phyloP scores from a whole-genome alignment of 2,888 invertebrate species.

The Pseudanteris insignis region DNA sequence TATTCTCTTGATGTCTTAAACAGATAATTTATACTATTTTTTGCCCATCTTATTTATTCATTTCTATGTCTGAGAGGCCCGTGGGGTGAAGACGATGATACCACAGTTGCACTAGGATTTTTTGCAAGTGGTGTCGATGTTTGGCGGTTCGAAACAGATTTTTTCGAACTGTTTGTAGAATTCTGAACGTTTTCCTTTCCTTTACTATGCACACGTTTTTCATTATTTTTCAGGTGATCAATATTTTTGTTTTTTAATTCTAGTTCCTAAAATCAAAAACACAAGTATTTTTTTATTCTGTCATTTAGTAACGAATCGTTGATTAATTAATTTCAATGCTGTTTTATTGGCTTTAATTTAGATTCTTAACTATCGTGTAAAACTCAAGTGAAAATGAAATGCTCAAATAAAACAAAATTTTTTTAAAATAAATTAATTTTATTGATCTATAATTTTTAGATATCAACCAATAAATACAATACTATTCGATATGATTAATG shows the following conservation, averaged over 20 bases:
- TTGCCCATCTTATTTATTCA: no score
- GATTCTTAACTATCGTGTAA: no score
- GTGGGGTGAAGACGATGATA: conserved; percentile 61
- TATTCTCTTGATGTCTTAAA: no score
- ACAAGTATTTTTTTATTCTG: conserved; percentile 17
- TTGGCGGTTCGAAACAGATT: conserved; percentile 21
- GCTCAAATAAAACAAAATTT: conserved; percentile 26
- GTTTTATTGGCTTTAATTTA: no score
- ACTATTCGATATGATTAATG: conserved; percentile 3
- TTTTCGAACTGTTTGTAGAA: conserved; percentile 28
- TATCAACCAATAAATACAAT: conserved; percentile 19
- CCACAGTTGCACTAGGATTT: conserved; percentile 51
- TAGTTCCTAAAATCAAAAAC: conserved; percentile 52
- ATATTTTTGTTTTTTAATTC: conserved; percentile 50
- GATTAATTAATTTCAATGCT: no score
- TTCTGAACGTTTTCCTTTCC: conserved; percentile 68
- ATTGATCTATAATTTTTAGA: conserved; percentile 14
- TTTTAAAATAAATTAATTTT: conserved; percentile 23
- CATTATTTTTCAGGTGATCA: conserved; percentile 62
- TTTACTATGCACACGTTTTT: conserved; percentile 58
- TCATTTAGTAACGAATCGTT: no score
- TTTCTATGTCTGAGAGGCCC: conserved; percentile 68
- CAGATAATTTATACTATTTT: no score
- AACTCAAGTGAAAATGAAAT: no score
- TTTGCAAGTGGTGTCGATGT: conserved; percentile 54